phyloP scores from a whole-genome alignment of 2,888 invertebrate genomes.

The Hemaris fuciformis region DNA sequence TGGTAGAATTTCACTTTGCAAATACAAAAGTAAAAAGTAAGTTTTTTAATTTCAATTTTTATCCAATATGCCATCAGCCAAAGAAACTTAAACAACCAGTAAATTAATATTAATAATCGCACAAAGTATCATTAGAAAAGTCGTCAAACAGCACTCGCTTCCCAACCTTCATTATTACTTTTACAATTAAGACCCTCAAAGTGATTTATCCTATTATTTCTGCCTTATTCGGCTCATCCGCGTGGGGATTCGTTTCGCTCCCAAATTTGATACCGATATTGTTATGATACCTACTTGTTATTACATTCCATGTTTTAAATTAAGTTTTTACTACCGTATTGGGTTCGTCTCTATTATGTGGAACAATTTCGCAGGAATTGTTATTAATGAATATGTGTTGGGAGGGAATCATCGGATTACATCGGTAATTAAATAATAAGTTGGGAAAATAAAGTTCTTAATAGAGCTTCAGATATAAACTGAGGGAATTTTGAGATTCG shows the following conservation, averaged over 20 bases:
- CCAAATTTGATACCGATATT: background rate
- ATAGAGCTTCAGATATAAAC: too few relatives aligned
- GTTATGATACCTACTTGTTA: background rate
- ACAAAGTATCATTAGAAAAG: background rate
- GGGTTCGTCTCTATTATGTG: background rate
- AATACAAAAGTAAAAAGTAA: too few relatives aligned
- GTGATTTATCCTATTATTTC: constrained; percentile 12
- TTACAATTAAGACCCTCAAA: constrained; percentile 20
- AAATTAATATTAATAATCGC: background rate
- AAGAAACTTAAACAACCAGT: background rate
- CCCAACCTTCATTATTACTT: constrained; percentile 16
- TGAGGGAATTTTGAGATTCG: too few relatives aligned
- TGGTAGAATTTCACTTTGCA: too few relatives aligned
- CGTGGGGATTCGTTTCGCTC: background rate
- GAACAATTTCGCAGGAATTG: background rate
- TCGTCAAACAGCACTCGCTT: background rate
- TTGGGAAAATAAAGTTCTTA: too few relatives aligned
- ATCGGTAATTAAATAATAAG: background rate
- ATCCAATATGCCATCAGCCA: background rate
- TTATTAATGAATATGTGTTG: background rate
- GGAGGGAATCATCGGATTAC: background rate
- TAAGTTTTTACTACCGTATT: background rate
- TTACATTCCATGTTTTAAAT: background rate
- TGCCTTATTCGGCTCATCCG: background rate
- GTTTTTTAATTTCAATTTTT: too few relatives aligned